Evolutionary conservation across 2,113 vertebrate genomes (phyloP), one percentile per base, ranked within the genome.

Genomic region (Saguinus imperator): DNA sequence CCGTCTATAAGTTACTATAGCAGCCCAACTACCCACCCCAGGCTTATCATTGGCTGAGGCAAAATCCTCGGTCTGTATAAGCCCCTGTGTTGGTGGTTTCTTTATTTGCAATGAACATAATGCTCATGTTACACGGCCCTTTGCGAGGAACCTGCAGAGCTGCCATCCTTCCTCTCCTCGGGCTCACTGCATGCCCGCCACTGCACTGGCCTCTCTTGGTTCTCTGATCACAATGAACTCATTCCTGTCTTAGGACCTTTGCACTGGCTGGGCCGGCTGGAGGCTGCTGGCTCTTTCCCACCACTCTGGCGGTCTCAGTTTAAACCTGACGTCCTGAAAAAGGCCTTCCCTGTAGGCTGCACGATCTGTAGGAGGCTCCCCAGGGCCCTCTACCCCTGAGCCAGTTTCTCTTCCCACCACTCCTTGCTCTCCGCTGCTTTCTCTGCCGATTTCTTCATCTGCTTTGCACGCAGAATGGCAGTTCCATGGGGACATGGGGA

Each of bases 161-260:
- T 5, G 10, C 0, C 7, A 1, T 20, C 40, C 43, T 25, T 1
- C 5, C 29, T n/a, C 8, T 57, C 73, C 88, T 35, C 3, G 27
- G 14, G 55, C 55, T 32, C n/a, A 7, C 35, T 64, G 52, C 0
- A 1, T 50, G 21, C 25, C 55, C 14, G 55, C 55, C 11, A 0
- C 58, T 4, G 9, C n/a, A 1, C 87, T 14, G 72, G 40, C 40
- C 48, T 52, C 73, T 68, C n/a, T 6, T 11, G 40, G 48, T 29
- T 13, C 83, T 75, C 27, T 23, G 79, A n/a, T 79, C 72, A 6
- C 3, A 3, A 40, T 8, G 43, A 55, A 57, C 43, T 82, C 87
- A 35, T 48, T 57, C 29, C 83, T 18, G 73, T 87, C 87, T 3
- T 75, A 17, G 52, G 92, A 43, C 70, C 83, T 89, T 91, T 87